Evolutionary conservation across 2,797 vertebrate genomes (phyloP).

Genomic region (Brachyrhaphis roseni): DNA sequence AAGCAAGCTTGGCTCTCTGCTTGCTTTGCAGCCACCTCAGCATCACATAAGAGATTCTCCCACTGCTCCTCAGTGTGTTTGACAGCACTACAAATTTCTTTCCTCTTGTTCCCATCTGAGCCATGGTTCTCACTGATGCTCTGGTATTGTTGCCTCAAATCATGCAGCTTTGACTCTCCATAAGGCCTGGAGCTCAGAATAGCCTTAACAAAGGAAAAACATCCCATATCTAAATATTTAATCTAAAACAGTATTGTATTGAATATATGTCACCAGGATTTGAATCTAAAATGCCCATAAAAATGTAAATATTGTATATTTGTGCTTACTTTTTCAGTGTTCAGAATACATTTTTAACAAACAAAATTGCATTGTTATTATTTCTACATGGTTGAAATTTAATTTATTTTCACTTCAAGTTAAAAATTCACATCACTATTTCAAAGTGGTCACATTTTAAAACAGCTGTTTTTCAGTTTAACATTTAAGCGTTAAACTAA

Average conservation of each 20-base stretch:
- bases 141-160: constrained; percentile 55
- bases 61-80: constrained; percentile 58
- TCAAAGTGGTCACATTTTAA: no score
- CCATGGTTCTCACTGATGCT: constrained; percentile 50
- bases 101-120: constrained; percentile 49
- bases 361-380: no score
- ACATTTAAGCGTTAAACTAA: no score
- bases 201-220: constrained; percentile 69
- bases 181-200: constrained; percentile 67
- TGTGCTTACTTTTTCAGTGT: no score
- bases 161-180: constrained; percentile 78
- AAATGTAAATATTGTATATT: no score
- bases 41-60: constrained; percentile 41
- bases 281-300: no score
- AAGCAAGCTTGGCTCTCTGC: constrained; percentile 55
- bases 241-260: not conserved
- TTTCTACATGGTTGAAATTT: no score
- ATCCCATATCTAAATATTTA: not conserved
- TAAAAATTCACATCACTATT: no score
- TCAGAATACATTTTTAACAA: no score
- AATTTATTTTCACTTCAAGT: no score
- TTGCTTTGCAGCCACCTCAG: constrained; percentile 39
- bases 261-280: no score
- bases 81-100: constrained; percentile 44
- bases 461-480: no score